A percentile compares a stretch with the other conserved stretches of the same genome.
Evolutionary conservation across 1,140 invertebrate species (phyloP).

Genomic region (Frieseomelitta varia): DNA sequence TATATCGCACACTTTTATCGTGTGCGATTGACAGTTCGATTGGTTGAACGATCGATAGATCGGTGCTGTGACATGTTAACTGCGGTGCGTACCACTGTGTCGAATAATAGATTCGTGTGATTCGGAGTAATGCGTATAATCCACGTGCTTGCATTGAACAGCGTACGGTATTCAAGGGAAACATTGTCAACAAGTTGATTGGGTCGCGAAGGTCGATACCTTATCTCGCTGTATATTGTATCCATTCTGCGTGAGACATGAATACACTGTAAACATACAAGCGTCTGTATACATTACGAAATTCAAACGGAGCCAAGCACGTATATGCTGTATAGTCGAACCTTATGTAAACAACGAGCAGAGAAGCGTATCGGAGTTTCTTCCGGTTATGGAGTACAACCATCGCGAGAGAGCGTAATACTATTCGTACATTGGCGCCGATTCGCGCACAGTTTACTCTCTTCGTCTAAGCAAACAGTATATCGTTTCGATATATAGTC

Average conservation of each 20-base stretch:
- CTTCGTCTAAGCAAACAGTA: not conserved
- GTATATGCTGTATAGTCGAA: not conserved
- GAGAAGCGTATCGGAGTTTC: not conserved
- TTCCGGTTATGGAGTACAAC: slow-evolving; percentile 1
- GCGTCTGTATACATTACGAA: slow-evolving; percentile 13
- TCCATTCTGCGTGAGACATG: not conserved
- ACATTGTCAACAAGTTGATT: slow-evolving; percentile 15
- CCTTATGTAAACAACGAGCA: slow-evolving; percentile 41
- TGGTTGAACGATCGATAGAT: slow-evolving; percentile 21
- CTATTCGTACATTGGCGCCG: not conserved
- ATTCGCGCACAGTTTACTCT: not conserved
- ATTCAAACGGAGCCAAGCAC: slow-evolving; percentile 17
- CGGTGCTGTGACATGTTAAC: slow-evolving; percentile 38
- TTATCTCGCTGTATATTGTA: not conserved
- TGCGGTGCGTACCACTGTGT: slow-evolving; percentile 21
- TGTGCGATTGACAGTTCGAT: not conserved
- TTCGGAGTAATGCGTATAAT: slow-evolving; percentile 22
- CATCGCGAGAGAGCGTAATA: not conserved
- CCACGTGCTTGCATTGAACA: slow-evolving; percentile 20
- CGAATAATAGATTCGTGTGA: slow-evolving; percentile 31
- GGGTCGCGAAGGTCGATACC: not conserved
- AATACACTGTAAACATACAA: slow-evolving; percentile 35
- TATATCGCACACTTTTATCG: not conserved
- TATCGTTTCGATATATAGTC: not conserved
- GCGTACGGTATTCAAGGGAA: not conserved